Evolutionary conservation across 2,888 invertebrate species (phyloP).

Genomic region (Mystacides longicornis): DNA sequence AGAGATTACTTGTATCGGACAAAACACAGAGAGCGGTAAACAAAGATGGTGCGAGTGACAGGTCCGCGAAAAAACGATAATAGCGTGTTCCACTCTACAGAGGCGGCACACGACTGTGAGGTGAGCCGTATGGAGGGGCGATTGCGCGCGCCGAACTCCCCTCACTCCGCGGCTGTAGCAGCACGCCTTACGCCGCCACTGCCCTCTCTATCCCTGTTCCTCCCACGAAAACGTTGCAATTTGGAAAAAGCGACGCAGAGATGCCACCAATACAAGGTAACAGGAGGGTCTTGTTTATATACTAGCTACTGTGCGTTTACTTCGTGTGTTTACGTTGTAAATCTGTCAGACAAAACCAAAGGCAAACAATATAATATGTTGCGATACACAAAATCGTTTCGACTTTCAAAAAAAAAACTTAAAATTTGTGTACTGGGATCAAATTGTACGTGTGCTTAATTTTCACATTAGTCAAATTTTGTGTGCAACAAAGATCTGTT

Average conservation of each 20-base stretch:
- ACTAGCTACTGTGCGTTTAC: no score
- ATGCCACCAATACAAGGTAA: not conserved
- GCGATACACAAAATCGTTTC: no score
- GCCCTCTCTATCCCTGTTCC: not conserved
- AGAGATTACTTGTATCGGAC: not conserved
- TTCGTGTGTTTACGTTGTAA: no score
- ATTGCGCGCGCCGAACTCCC: conserved; percentile 7
- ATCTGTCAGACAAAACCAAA: no score
- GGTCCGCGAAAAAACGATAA: not conserved
- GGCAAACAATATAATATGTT: no score
- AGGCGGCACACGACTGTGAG: conserved; percentile 36
- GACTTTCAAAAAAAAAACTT: no score
- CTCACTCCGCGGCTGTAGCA: conserved; percentile 9
- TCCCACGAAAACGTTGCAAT: not conserved
- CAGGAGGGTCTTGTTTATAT: no score
- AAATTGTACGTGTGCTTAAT: no score
- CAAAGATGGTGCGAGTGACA: conserved; percentile 7
- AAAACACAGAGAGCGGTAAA: conserved; percentile 5
- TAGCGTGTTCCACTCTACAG: conserved; percentile 29
- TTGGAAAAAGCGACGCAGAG: not conserved
- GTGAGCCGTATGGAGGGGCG: conserved; percentile 28
- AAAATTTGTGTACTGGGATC: no score
- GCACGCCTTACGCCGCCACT: not conserved
- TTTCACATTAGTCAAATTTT: no score
- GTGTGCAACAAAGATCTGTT: no score